Percentiles rank a stretch among this genome's conserved stretches.
Evolutionary conservation across 2,113 vertebrate genomes (phyloP).

Genomic region (Scophthalmus maximus): DNA sequence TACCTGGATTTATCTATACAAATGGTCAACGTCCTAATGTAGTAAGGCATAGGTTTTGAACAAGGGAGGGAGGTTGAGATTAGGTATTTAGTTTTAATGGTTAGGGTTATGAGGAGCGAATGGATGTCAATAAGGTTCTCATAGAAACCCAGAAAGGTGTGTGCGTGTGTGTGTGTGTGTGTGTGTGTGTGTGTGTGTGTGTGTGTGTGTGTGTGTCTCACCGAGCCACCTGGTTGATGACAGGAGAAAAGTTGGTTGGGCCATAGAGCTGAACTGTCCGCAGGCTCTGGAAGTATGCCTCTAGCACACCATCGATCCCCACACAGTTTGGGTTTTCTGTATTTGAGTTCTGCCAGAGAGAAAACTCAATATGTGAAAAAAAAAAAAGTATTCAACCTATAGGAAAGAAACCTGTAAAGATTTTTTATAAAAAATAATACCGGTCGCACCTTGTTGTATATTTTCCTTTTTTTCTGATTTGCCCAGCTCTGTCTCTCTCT

Average conservation of each 20-base stretch:
- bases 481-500: no score
- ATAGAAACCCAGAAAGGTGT: not conserved
- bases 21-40: not conserved
- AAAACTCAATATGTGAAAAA: constrained; percentile 1
- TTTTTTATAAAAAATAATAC: no score
- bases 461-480: no score
- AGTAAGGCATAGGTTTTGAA: no score
- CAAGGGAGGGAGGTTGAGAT: no score
- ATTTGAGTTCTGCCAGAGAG: constrained; percentile 84
- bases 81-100: no score
- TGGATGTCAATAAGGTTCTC: no score
- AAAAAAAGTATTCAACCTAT: no score
- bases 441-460: no score
- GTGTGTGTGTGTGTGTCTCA: constrained; percentile 68
- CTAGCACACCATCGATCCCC: constrained; percentile 89
- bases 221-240: constrained; percentile 94
- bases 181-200: not conserved
- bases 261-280: constrained; percentile 91
- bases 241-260: constrained; percentile 91
- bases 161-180: not conserved
- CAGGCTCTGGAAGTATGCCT: constrained; percentile 91
- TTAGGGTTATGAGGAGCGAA: no score
- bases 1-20: not conserved
- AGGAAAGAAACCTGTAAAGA: no score
- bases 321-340: constrained; percentile 89